Evolutionary conservation across 2,888 invertebrate species (phyloP).

Genomic region (Thecophora atra): DNA sequence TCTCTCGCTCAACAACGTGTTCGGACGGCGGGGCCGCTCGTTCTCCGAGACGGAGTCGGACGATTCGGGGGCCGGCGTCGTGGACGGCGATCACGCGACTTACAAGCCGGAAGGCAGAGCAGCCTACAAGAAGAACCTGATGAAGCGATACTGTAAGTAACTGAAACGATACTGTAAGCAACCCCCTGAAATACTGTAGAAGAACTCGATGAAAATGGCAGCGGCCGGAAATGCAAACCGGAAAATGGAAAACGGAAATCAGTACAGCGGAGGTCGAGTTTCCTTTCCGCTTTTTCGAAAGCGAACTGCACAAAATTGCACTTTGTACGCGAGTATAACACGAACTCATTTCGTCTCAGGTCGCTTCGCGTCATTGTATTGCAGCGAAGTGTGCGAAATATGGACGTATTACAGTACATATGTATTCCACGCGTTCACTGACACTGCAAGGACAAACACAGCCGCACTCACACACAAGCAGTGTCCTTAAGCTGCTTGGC

Average conservation of each 20-base stretch:
- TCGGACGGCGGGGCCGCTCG: conserved; percentile 44
- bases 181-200: neutral
- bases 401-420: neutral
- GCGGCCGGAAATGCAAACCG: no score
- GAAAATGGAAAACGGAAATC: neutral
- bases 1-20: conserved; percentile 71
- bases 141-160: conserved; percentile 95
- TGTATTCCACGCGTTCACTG: conserved; percentile 7
- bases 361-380: no score
- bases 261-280: neutral
- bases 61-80: conserved; percentile 70
- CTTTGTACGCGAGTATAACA: no score
- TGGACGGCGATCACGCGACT: conserved; percentile 56
- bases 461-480: conserved; percentile 3
- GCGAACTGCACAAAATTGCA: no score
- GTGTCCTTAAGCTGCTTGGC: conserved; percentile 28
- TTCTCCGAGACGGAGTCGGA: conserved; percentile 72
- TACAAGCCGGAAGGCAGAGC: conserved; percentile 61
- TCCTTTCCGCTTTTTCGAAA: neutral
- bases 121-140: conserved; percentile 91
- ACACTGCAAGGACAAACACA: conserved; percentile 25
- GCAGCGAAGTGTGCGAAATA: no score
- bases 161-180: neutral
- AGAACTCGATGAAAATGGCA: no score
- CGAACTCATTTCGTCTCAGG: no score